Evolutionary conservation across 35 echinoderm and acorn worm genomes (phyloP), one percentile per base, ranked within the genome.

Genomic region (Chiridota heheva): DNA sequence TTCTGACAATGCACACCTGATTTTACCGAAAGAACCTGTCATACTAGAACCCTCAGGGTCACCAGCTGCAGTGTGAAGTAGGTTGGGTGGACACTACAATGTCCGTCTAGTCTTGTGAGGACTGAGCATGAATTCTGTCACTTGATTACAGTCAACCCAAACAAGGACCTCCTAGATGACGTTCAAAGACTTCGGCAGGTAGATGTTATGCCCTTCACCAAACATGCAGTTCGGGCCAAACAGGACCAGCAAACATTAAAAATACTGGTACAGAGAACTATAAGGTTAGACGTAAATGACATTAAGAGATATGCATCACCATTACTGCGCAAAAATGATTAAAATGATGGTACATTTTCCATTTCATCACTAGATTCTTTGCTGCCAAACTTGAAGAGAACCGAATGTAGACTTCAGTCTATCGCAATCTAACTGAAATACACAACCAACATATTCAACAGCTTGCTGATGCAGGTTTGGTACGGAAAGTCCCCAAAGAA

Each of bases 31-130:
- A 69, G 45, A 59, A 37, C 81, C 65, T 38, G 42, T 74, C 32
- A 48, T 42, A 51, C 71, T 26, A 18, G 4, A 18, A 2, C 40
- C n/a, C 24, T 42, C 10, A 7, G 46, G 46, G 1, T 74, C 44
- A 29, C 71, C 43, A 24, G 71, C 71, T 28, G 71, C 44, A 51
- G 71, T 51, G 20, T 30, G 46, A 10, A 74, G 42, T 34, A 47
- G 36, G 45, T 47, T 74, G 71, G 44, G 46, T 74, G 71, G 71
- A 74, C 42, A 22, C 34, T 74, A 29, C 71, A 74, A 43, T n/a
- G 44, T 6, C 71, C 71, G 17, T 51, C 18, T 51, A 51, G 40
- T 46, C n/a, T 51, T 2, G 42, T 53, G n/a, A 51, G 36, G 7
- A 10, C 42, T 27, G 17, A 1, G 35, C 28, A 30, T 51, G 44